Base-by-base conservation (phyloP, 92 coral and sea anemone species). In the Diadumene lineata region DNA sequence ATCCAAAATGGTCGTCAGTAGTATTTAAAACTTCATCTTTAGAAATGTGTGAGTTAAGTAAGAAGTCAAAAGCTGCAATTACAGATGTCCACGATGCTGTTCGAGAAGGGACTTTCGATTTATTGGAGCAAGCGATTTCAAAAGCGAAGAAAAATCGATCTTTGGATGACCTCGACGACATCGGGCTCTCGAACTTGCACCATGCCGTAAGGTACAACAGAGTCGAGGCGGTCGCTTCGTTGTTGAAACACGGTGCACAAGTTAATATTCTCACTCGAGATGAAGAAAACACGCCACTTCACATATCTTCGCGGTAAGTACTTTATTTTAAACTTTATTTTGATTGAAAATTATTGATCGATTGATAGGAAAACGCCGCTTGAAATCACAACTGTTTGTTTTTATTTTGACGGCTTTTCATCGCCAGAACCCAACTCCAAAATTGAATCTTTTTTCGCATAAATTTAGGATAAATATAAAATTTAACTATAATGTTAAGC, bases 151-250 rank as follows among this genome's bases (percentile, higher is more conserved):
- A 60, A 44, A 72, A 29, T 15, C 29, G 65, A 22, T 53, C 69
- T 32, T 69, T 85, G 24, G 80, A 85, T 74, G 43, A 53, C 18
- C 32, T 68, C 6, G 76, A 64, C 27, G 60, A 70, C 2, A 72
- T 61, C 28, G 89, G 89, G 13, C 60, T 85, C 11, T 78, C 85
- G 0, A 66, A 57, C 8, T 73, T 85, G 33, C 89, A 85, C 23
- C 72, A 78, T 8, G 89, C 89, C n/a, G 89, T 83, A 25, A 72
- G 85, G 2, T 79, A 84, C 73, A 79, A 84, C 61, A 46, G 77
- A 13, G 46, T 30, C 31, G 77, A 79, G 29, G 81, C 81, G 1
- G 89, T 84, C 1, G 44, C 34, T 9, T 44, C 18, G 64, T 56
- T 84, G 27, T 7, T 84, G n/a, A 75, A 79, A 11, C 73, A 79